These are phyloP conservation scores for Bettongia penicillata DNA, from an alignment of 2,113 vertebrate species.

Conservation along the genomic window DNA sequence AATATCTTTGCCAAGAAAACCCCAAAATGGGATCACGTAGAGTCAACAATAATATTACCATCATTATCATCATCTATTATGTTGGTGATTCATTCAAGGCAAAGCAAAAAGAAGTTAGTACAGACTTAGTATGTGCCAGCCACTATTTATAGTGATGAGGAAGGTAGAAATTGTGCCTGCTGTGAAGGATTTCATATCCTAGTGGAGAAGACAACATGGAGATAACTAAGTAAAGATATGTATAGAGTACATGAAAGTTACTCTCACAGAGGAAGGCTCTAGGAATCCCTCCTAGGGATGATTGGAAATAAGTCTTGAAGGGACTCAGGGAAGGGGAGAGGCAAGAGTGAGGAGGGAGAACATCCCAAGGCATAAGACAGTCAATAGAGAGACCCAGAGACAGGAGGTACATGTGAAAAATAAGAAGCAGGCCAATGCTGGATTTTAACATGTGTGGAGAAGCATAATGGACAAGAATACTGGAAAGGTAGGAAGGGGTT, in stretches of 20 bases:
- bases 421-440: too few species aligned
- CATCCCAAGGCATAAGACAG: background rate
- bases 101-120: background rate
- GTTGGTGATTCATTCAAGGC: background rate
- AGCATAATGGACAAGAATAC: background rate
- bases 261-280: background rate
- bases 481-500: background rate
- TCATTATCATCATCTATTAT: too few species aligned
- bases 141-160: background rate
- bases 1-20: too few species aligned
- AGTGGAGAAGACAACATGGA: background rate
- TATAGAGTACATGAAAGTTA: background rate
- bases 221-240: background rate
- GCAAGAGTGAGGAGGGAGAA: too few species aligned
- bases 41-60: too few species aligned
- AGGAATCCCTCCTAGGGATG: background rate
- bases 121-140: background rate
- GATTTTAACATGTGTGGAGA: background rate
- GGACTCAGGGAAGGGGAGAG: too few species aligned
- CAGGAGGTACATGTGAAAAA: too few species aligned
- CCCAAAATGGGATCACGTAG: too few species aligned
- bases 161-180: background rate
- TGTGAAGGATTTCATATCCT: background rate
- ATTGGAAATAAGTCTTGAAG: background rate
- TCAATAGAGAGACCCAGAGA: background rate